Evolutionary conservation across 2,797 vertebrate genomes (phyloP).

Genomic region (Lepilemur septentrionalis): DNA sequence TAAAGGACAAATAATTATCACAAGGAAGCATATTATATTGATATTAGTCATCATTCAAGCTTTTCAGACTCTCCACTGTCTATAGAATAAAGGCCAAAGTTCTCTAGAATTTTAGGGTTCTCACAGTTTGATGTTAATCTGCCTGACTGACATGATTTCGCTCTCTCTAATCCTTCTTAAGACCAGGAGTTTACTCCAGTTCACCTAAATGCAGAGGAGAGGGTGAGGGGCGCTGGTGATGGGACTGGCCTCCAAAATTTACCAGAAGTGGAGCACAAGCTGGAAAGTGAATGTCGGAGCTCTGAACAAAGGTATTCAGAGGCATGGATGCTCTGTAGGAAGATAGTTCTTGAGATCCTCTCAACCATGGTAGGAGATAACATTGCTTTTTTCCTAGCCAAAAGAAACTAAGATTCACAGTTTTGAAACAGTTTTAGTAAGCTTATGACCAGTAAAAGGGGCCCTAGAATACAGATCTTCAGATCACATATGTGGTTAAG

Average conservation of each 20-base stretch:
- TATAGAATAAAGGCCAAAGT: neutral
- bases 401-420: neutral
- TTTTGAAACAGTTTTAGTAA: neutral
- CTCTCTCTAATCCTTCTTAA: neutral
- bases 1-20: neutral
- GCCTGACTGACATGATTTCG: neutral
- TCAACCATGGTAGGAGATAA: accelerated
- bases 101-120: neutral
- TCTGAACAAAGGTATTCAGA: neutral
- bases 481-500: accelerated
- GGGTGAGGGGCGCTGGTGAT: neutral
- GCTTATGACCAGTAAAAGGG: neutral
- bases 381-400: too few species aligned
- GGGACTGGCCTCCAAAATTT: neutral
- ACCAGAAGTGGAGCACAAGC: neutral
- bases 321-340: accelerated
- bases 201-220: neutral
- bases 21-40: neutral
- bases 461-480: neutral
- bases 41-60: neutral
- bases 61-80: neutral
- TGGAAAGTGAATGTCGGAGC: accelerated
- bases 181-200: neutral
- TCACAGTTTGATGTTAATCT: neutral
- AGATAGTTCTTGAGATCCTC: neutral